Evolutionary conservation across 2,888 invertebrate species (phyloP), one percentile per base, ranked within the genome.

Genomic region (Watsonalla cultraria): DNA sequence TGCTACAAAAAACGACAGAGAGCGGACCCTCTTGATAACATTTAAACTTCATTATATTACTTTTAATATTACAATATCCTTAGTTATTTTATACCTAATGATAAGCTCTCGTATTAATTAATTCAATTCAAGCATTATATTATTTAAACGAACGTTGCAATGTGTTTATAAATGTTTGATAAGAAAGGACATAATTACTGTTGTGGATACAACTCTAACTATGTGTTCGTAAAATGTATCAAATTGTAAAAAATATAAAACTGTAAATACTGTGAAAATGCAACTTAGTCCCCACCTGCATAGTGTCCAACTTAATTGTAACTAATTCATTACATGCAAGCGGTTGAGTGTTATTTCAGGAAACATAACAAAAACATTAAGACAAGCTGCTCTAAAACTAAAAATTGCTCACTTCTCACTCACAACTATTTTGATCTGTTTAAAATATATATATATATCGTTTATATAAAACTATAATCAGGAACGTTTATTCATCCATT

Each of bases 401-500:
- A 67, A 61, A 60, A 65, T 67, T 70, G 60, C 65, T 65, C 61
- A 60, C 24, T 65, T 67, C 68, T 59, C 61, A 61, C 65, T 71
- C 72, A 24, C 24, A 68, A 74, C 67, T 74, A 76, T 66, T 79
- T 82, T 82, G 82, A 78, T 82, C 81, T 69, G 71, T 42, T 42
- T 9, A 37, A 42, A 24, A 24, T 24, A 24, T 24, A 24, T 24
- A 24, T 24, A 24, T 24, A 71, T 66, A 74, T 70, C 67, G 74
- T 76, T 72, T 37, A 11, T 42, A 42, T 42, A 37, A 72, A 81
- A 76, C 73, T 81, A 78, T 68, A 61, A 68, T 71, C 78, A 85
- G 84, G 85, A 86, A 86, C 84, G 54, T 78, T 79, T 58, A 72
- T 71, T 78, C 78, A 73, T 69, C 61, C 66, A 72, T 80, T 72